Base-by-base conservation (phyloP, 2,113 vertebrate species). In the Xenus cinereus region DNA sequence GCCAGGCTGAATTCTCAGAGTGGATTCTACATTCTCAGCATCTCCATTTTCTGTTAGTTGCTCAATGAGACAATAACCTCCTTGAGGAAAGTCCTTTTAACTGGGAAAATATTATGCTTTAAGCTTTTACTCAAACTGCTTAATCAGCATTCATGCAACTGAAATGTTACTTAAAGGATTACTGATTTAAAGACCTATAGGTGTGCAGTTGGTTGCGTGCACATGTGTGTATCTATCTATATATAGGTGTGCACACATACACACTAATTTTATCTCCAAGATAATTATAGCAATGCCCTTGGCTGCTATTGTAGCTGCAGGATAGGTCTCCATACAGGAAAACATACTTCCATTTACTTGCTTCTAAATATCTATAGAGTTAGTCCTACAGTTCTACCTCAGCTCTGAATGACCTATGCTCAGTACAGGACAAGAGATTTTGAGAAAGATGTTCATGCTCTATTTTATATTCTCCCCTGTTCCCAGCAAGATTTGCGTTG, bases 11-110 rank as follows among this genome's bases (percentile, higher is more conserved):
- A 86, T 90, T 69, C 85, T 74, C 90, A 50, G 2, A 22, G 76
- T 32, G 76, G 35, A 60, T 94, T 90, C 64, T 66, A 22, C 77
- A 63, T 73, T 77, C 62, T 12, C 56, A 45, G 56, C 59, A 84
- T 51, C 94, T 90, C 96, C 79, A 93, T 96, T 48, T 93, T 59
- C 83, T 97, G 32, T 53, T 90, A 8, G 30, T 39, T 94, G 81
- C 56, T 85, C 78, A 83, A 23, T 76, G 64, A 90, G 57, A 73
- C 67, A 87, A 41, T 8, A 9, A 80, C 67, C 21, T 89, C 62
- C 86, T 39, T 37, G 94, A 95, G 95, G 71, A 59, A 95, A 90
- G 39, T 67, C 39, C 46, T 76, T 88, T 86, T 67, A 82, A 87
- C 68, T 15, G 33, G 51, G 27, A 64, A 94, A 91, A 59, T 50